A percentile compares a stretch with the other conserved stretches of the same genome.
These are phyloP conservation scores for Galaxias olidus DNA, from an alignment of 2,797 vertebrate genomes.

Conservation along the genomic window DNA sequence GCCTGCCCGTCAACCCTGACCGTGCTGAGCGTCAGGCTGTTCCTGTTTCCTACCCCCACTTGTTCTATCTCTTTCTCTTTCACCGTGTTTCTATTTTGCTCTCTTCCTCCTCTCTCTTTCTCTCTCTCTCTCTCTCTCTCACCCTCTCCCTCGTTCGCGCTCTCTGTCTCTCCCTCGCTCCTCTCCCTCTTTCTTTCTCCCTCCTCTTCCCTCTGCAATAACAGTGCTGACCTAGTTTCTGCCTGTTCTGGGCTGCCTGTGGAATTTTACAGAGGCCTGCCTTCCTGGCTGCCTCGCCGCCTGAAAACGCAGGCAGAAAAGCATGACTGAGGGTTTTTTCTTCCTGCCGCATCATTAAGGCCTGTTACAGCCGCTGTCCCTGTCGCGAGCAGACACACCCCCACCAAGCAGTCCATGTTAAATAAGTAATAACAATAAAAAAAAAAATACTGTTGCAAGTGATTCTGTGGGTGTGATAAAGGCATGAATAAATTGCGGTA, in stretches of 20 bases:
- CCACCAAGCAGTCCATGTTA: slow-evolving; percentile 35
- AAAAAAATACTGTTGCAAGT: neutral
- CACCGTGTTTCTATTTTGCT: neutral
- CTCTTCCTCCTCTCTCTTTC: slow-evolving; percentile 45
- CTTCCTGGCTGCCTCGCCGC: slow-evolving; percentile 75
- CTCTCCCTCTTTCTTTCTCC: slow-evolving; percentile 74
- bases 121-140: slow-evolving; percentile 27
- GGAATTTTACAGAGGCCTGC: slow-evolving; percentile 89
- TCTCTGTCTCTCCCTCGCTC: slow-evolving; percentile 64
- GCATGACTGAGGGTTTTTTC: slow-evolving; percentile 82
- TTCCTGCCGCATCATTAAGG: slow-evolving; percentile 69
- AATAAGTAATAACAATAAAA: slow-evolving; percentile 38
- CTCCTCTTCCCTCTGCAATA: slow-evolving; percentile 84
- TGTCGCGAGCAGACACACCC: slow-evolving; percentile 16
- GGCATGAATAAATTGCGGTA: slow-evolving; percentile 17
- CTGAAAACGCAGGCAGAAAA: slow-evolving; percentile 80
- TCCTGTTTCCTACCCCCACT: slow-evolving; percentile 57
- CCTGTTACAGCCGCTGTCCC: slow-evolving; percentile 38
- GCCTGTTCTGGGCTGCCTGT: slow-evolving; percentile 86
- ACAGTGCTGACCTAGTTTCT: slow-evolving; percentile 89
- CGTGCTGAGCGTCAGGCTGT: slow-evolving; percentile 56
- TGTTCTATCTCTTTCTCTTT: slow-evolving; percentile 25
- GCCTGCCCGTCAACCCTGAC: slow-evolving; percentile 43
- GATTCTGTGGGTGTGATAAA: slow-evolving; percentile 30
- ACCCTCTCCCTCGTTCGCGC: slow-evolving; percentile 38